Base-by-base conservation (phyloP, 2,888 invertebrate species). In the Axea sp. region DNA sequence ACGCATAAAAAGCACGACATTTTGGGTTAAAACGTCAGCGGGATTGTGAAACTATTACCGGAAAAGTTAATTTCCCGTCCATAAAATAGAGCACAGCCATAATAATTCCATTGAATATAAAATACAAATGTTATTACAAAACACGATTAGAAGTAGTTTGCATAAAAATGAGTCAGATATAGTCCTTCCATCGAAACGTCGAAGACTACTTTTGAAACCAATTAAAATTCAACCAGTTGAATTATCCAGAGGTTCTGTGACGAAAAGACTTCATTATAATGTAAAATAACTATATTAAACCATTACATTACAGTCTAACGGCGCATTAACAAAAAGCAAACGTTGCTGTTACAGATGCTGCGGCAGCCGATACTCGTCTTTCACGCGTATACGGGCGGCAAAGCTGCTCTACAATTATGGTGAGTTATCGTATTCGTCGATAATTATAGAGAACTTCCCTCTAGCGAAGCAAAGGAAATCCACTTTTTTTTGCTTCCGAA, bases 401-500 rank as follows among this genome's bases (percentile, higher is more conserved):
- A 77, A 80, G 78, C 81, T 72, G 76, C 77, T 75, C 78, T 78
- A 75, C 81, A 79, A 81, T 83, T 83, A 83, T 83, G 83, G 83
- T 83, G 81, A 83, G 83, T 82, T 71, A 74, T 69, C 73, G 73
- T 64, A 74, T 68, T 68, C 67, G 67, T 62, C 64, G 73, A 74
- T 74, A 74, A 74, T 74, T 68, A 74, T 69, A 73, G 67, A 62
- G 62, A 64, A 39, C 57, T 67, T 55, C 55, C 47, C 62, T 60
- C 55, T 26, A 67, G 22, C 28, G 28, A 24, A 59, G 51, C 39
- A 33, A 51, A 65, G 64, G 59, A 74, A 74, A 64, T 51, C 57
- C 9, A 41, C 57, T 33, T 64, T 69, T 60, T 74, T 30, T 51
- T 49, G 49, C 68, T 60, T 22, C 45, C 55, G 57, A 62, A 73